These are phyloP conservation scores for Nestor notabilis DNA, from an alignment of 2,113 vertebrate species.

Conservation along the genomic window DNA sequence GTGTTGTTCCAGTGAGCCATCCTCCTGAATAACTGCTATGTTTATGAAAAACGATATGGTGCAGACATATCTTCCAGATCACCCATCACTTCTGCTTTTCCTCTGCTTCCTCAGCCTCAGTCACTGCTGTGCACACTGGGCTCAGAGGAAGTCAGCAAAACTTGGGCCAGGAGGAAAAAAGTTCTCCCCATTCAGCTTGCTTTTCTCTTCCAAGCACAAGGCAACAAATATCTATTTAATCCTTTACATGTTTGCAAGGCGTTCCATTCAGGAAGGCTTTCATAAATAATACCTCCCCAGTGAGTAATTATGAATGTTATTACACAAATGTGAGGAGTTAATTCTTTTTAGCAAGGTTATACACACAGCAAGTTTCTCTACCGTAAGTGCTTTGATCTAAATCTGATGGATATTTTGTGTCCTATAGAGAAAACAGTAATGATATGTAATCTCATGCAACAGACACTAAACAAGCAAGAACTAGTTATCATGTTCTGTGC, in stretches of 20 bases:
- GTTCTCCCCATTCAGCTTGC: neutral
- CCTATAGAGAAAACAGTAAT: neutral
- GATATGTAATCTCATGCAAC: neutral
- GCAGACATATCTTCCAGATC: neutral
- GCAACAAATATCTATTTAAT: neutral
- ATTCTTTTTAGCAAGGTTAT: constrained; percentile 21
- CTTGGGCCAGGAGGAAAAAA: neutral
- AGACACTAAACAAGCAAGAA: neutral
- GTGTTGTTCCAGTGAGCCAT: neutral
- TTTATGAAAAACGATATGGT: neutral
- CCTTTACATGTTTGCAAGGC: neutral
- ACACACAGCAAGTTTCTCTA: neutral
- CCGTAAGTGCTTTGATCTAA: neutral
- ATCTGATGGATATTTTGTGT: neutral
- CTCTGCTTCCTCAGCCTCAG: neutral
- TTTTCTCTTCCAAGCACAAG: neutral
- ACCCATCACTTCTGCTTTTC: neutral
- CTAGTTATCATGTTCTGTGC: neutral
- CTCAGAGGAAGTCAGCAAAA: neutral
- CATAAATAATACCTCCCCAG: neutral
- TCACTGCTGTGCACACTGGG: too few species aligned
- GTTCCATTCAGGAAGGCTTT: constrained; percentile 16
- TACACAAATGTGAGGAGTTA: constrained; percentile 12
- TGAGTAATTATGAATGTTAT: constrained; percentile 1
- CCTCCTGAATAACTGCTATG: neutral